These are phyloP conservation scores for Dermolepida albohirtum DNA, from an alignment of 2,888 invertebrate genomes.

Conservation along the genomic window DNA sequence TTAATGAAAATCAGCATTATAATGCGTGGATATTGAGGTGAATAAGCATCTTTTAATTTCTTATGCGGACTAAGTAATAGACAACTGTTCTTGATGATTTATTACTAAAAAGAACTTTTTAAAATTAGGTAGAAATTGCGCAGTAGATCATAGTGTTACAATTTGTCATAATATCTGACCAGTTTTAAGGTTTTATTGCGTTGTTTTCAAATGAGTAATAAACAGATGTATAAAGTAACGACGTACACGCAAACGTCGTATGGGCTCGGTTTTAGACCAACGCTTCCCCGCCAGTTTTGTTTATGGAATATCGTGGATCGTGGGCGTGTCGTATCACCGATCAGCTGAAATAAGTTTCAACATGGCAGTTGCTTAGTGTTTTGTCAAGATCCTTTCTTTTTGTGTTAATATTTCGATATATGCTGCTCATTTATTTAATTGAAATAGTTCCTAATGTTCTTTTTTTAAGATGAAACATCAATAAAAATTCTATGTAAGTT, in stretches of 20 bases:
- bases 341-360: slow-evolving; percentile 62
- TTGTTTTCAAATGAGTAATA: slow-evolving; percentile 44
- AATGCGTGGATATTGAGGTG: not conserved
- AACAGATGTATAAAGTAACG: slow-evolving; percentile 37
- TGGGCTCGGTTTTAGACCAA: slow-evolving; percentile 27
- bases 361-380: slow-evolving; percentile 55
- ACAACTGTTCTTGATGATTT: not conserved
- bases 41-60: slow-evolving; percentile 10
- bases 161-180: not conserved
- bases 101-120: not conserved
- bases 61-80: not conserved
- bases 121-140: slow-evolving; percentile 14
- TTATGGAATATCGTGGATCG: slow-evolving; percentile 59
- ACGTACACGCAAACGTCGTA: slow-evolving; percentile 24
- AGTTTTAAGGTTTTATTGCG: slow-evolving; percentile 38
- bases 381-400: slow-evolving; percentile 42
- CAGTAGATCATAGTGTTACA: slow-evolving; percentile 4
- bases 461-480: slow-evolving; percentile 27
- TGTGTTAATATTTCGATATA: slow-evolving; percentile 1
- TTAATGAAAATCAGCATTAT: slow-evolving; percentile 38
- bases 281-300: slow-evolving; percentile 43
- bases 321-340: slow-evolving; percentile 60
- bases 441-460: slow-evolving; percentile 1
- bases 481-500: slow-evolving; percentile 27
- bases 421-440: slow-evolving; percentile 22